Percentiles rank a stretch among this genome's conserved stretches.
Conservation (phyloP, 2,888 invertebrate genomes). For the Suillia variegata region DNA sequence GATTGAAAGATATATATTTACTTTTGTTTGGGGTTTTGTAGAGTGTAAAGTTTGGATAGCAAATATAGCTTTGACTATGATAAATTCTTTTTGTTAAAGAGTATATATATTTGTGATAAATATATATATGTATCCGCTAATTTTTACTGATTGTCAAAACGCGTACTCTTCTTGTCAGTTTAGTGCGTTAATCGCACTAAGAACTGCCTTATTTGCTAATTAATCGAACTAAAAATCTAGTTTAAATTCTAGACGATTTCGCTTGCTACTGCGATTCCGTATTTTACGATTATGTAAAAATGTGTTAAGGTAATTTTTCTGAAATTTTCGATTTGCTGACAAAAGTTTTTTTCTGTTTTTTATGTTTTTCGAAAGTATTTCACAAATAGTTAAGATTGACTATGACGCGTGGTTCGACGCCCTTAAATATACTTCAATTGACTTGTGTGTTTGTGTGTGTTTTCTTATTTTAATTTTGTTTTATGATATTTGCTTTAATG, state of each 20-base stretch:
- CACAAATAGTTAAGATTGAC: slow-evolving; percentile 5
- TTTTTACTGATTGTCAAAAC: slow-evolving; percentile 62
- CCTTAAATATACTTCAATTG: slow-evolving; percentile 28
- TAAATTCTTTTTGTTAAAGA: too few species aligned
- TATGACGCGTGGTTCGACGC: slow-evolving; percentile 2
- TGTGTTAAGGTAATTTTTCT: too few species aligned
- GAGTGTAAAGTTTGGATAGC: slow-evolving; percentile 14
- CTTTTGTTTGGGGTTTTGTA: slow-evolving; percentile 10
- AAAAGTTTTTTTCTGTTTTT: slow-evolving; percentile 4
- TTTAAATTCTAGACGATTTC: not conserved
- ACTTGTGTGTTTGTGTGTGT: slow-evolving; percentile 18
- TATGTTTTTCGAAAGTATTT: not conserved
- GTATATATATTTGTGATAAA: slow-evolving; percentile 17
- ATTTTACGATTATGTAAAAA: not conserved
- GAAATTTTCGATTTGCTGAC: slow-evolving; percentile 4
- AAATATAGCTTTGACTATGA: slow-evolving; percentile 2
- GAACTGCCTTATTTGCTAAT: slow-evolving; percentile 6
- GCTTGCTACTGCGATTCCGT: not conserved
- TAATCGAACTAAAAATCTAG: not conserved
- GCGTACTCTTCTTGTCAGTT: slow-evolving; percentile 58
- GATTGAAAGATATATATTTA: slow-evolving; percentile 4
- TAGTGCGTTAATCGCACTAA: slow-evolving; percentile 19
- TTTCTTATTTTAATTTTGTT: slow-evolving; percentile 5
- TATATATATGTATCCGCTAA: slow-evolving; percentile 48
- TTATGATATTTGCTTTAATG: slow-evolving; percentile 11